phyloP scores from a whole-genome alignment of 2,888 invertebrate genomes.

The Platerodrilus igneus region DNA sequence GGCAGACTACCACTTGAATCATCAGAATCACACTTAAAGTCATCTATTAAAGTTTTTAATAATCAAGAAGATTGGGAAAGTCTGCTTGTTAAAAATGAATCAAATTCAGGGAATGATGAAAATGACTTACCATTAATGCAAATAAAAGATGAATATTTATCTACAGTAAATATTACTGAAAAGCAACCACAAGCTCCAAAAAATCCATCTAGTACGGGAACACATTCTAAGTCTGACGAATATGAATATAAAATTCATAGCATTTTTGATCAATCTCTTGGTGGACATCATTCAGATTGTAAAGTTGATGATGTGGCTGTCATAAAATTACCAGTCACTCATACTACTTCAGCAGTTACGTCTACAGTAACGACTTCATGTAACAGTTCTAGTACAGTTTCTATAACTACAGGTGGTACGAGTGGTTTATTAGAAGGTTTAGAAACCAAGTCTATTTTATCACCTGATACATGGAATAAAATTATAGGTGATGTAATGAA shows the following conservation, averaged over 20 bases:
- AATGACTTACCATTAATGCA: slow-evolving; percentile 27
- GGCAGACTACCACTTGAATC: no score
- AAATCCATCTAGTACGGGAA: slow-evolving; percentile 37
- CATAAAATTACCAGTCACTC: slow-evolving; percentile 13
- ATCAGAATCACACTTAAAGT: no score
- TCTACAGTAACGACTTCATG: background rate
- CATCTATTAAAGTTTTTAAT: no score
- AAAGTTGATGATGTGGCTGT: slow-evolving; percentile 30
- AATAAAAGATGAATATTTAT: slow-evolving; percentile 39
- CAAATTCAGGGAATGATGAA: slow-evolving; percentile 37
- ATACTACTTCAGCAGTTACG: background rate
- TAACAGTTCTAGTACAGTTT: background rate
- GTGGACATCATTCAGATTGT: no score
- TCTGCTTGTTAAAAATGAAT: slow-evolving; percentile 41
- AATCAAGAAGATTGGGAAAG: slow-evolving; percentile 7
- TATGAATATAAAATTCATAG: slow-evolving; percentile 24
- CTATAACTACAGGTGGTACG: background rate
- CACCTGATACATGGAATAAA: slow-evolving; percentile 38
- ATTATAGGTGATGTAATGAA: slow-evolving; percentile 38
- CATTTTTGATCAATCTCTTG: slow-evolving; percentile 27
- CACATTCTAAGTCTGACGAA: slow-evolving; percentile 40
- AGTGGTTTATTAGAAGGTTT: slow-evolving; percentile 13
- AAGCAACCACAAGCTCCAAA: slow-evolving; percentile 31
- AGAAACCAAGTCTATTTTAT: slow-evolving; percentile 9
- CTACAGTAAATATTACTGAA: slow-evolving; percentile 42